Conservation (phyloP, 2,797 vertebrate genomes). For the Echeneis naucrates region DNA sequence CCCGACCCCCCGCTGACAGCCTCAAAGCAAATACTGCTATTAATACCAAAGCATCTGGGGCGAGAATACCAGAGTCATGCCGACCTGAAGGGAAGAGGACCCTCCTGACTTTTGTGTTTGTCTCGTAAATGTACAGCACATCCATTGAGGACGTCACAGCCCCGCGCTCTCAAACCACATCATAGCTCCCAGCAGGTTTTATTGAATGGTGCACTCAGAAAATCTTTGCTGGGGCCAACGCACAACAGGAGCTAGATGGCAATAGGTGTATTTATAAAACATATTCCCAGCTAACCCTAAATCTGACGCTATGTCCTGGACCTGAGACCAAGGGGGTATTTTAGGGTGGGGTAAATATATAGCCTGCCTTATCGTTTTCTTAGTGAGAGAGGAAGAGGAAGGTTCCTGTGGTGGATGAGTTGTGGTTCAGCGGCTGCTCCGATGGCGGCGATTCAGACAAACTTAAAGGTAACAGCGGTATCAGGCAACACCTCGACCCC, state of each 20-base stretch:
- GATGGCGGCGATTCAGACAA: constrained; percentile 28
- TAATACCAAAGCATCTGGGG: constrained; percentile 74
- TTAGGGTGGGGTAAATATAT: constrained; percentile 78
- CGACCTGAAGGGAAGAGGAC: constrained; percentile 30
- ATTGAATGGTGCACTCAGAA: constrained; percentile 33
- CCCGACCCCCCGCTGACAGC: constrained; percentile 67
- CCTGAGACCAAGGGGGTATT: constrained; percentile 71
- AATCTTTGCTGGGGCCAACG: constrained; percentile 25
- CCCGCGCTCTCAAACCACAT: background rate
- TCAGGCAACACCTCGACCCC: constrained; percentile 29
- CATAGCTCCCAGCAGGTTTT: background rate
- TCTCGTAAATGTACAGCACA: constrained; percentile 26
- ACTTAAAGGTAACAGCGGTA: constrained; percentile 33
- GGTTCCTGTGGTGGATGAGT: constrained; percentile 31
- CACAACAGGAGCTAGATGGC: constrained; percentile 19
- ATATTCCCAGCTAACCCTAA: constrained; percentile 55
- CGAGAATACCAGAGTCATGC: constrained; percentile 63
- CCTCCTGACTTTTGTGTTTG: constrained; percentile 34
- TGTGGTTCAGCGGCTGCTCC: constrained; percentile 38
- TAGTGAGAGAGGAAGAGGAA: constrained; percentile 46
- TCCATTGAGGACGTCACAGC: constrained; percentile 25
- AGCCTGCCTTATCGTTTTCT: constrained; percentile 69
- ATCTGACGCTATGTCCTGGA: constrained; percentile 58
- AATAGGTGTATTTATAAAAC: constrained; percentile 68
- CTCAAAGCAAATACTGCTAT: constrained; percentile 83